Evolutionary conservation across 1,140 invertebrate species (phyloP).

Genomic region (Bombus huntii): DNA sequence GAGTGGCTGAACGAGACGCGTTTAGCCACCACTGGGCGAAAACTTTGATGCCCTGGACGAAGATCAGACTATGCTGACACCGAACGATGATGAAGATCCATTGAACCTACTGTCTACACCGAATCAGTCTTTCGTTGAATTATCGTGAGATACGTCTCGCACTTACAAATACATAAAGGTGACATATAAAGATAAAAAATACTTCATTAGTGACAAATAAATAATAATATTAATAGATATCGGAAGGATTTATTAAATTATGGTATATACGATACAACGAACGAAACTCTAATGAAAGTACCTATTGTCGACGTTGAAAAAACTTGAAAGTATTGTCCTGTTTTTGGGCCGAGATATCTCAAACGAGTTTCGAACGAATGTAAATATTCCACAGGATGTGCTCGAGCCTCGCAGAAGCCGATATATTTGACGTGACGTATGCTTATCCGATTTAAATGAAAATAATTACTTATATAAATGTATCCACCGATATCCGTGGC

Average conservation of each 20-base stretch:
- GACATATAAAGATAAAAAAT: too few relatives aligned
- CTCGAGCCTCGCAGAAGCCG: too few relatives aligned
- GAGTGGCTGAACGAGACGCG: slow-evolving; percentile 43
- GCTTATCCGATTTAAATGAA: not conserved
- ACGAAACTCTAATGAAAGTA: too few relatives aligned
- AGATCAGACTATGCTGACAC: not conserved
- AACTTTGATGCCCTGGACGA: slow-evolving; percentile 12
- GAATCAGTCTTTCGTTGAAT: not conserved
- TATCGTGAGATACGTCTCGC: not conserved
- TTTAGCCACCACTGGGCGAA: not conserved
- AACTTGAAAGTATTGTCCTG: too few relatives aligned
- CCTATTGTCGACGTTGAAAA: too few relatives aligned
- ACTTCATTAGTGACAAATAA: not conserved
- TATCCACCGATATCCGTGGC: not conserved
- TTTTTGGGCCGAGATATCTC: too few relatives aligned
- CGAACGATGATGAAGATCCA: not conserved
- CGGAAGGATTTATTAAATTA: not conserved
- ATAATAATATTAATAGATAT: too few relatives aligned
- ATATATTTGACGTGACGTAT: not conserved
- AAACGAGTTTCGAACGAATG: too few relatives aligned
- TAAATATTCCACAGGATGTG: too few relatives aligned
- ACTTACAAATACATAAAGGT: not conserved
- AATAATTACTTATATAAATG: slow-evolving; percentile 4
- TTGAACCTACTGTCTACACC: not conserved
- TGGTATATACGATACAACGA: too few relatives aligned